Evolutionary conservation across 2,888 invertebrate genomes (phyloP).

Genomic region (Drosophila nr. medialis): DNA sequence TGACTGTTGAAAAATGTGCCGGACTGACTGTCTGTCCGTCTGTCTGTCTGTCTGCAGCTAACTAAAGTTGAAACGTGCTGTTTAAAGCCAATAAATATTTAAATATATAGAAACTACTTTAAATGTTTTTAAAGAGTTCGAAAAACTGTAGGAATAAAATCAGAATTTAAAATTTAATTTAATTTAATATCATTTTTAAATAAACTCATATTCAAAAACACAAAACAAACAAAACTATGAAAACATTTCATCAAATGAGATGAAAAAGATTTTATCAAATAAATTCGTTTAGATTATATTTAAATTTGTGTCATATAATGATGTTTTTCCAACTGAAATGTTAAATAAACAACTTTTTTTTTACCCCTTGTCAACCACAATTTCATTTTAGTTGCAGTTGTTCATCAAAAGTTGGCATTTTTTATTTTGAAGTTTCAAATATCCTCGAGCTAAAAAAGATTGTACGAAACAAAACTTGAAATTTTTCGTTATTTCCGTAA

Average conservation of each 20-base stretch:
- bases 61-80: slow-evolving; percentile 15
- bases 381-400: not conserved
- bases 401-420: not conserved
- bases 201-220: too few relatives aligned
- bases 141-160: too few relatives aligned
- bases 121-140: not conserved
- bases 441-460: not conserved
- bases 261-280: not conserved
- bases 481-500: not conserved
- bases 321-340: not conserved
- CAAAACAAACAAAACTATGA: too few relatives aligned
- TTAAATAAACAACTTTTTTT: not conserved
- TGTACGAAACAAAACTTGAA: not conserved
- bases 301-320: not conserved
- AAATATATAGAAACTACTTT: not conserved
- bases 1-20: slow-evolving; percentile 13
- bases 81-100: not conserved
- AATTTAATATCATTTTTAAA: too few relatives aligned
- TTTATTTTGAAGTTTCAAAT: not conserved
- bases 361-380: not conserved
- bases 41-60: not conserved
- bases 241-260: not conserved
- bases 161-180: not conserved
- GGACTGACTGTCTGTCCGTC: too few relatives aligned
- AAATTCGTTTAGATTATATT: not conserved